These are phyloP conservation scores for Dicranocentrus wangi DNA, from an alignment of 2,888 invertebrate species.

Conservation along the genomic window DNA sequence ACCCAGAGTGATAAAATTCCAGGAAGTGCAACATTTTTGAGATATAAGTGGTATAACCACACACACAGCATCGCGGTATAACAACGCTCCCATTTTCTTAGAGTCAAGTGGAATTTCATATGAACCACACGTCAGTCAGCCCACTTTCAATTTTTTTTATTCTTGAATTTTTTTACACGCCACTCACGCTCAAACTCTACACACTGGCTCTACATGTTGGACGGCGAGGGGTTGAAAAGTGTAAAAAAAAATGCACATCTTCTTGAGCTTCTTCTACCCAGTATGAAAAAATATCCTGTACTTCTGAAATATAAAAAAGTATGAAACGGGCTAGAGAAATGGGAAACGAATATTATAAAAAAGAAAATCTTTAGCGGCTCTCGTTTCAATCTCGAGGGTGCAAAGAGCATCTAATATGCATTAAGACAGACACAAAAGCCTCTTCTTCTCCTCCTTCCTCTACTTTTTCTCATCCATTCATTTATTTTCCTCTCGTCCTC, in stretches of 20 bases:
- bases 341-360: conserved; percentile 10
- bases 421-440: conserved; percentile 40
- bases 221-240: conserved; percentile 7
- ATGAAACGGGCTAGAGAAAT: conserved; percentile 1
- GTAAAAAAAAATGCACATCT: not conserved
- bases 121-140: too few species aligned
- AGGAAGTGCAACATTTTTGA: not conserved
- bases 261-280: too few species aligned
- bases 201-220: too few species aligned
- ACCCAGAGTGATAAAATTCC: not conserved
- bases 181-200: not conserved
- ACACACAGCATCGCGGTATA: not conserved
- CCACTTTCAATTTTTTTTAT: too few species aligned
- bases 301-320: not conserved
- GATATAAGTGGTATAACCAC: not conserved
- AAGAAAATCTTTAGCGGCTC: conserved; percentile 28
- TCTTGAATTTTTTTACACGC: too few species aligned
- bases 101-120: conserved; percentile 13
- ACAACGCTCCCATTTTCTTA: not conserved
- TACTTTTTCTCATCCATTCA: conserved; percentile 33
- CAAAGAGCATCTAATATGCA: conserved; percentile 65
- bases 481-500: conserved; percentile 52
- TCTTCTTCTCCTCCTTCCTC: conserved; percentile 51
- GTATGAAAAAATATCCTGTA: too few species aligned
- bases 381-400: conserved; percentile 63